Base-by-base conservation (phyloP, 2,888 invertebrate genomes). In the Cosmia trapezina region DNA sequence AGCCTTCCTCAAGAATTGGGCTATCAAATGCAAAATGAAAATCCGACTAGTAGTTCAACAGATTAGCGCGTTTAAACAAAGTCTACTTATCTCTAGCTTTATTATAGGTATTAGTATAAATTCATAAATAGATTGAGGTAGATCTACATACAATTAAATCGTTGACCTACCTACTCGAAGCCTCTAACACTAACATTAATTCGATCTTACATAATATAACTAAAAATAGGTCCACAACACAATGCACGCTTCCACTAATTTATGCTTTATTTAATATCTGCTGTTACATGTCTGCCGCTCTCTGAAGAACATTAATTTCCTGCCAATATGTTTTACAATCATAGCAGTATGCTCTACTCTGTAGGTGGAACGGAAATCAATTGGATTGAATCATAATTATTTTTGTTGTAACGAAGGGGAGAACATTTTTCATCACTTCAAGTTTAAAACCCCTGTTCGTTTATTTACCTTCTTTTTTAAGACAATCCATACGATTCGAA, bases 201-300 rank as follows among this genome's bases (percentile, higher is more conserved):
- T 37, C 12, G 14, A 57, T 1, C 22, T 41, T 9, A 56, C 4
- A 17, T 12, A 33, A n/a, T n/a, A n/a, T n/a, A n/a, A n/a, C 3
- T 70, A 62, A 59, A 73, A 70, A 73, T 78, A 37, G 14, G 14
- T 33, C 47, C 4, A 5, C 33, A 22, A 37, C 67, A 70, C 49
- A 68, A 79, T 71, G 68, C 65, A 62, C 14, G 70, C 54, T 62
- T 66, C 47, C 59, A 78, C 33, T 69, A 66, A 81, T 69, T 68
- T 63, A 83, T 59, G 67, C 28, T 78, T 70, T 57, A 80, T 82
- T 63, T 73, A 78, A 73, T 67, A 83, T 63, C n/a, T 67, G 63
- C 47, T 22, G 45, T 47, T 59, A 41, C n/a, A n/a, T n/a, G n/a
- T n/a, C n/a, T 71, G 17, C 53, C 57, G 63, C 43, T 47, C 51